Conservation (phyloP, 2,113 vertebrate genomes). For the Amphilophus citrinellus region DNA sequence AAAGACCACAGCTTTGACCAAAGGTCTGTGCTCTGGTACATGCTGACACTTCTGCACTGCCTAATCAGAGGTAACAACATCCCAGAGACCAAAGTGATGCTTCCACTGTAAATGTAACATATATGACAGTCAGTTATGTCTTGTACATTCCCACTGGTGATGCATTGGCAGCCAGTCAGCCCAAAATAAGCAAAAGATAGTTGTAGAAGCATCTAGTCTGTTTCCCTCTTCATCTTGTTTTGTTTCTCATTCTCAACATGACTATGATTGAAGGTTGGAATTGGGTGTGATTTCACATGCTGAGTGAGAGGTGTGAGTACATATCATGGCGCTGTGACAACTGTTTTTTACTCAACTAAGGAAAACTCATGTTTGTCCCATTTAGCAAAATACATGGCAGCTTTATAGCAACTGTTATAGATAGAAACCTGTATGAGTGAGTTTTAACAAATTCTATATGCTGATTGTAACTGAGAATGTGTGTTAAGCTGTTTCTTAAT, state of each 20-base stretch:
- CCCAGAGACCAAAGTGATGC: neutral
- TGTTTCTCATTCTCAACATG: neutral
- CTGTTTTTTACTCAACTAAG: neutral
- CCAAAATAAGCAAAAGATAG: constrained; percentile 10
- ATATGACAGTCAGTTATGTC: neutral
- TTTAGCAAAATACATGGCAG: neutral
- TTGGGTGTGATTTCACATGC: constrained; percentile 19
- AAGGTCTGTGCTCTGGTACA: neutral
- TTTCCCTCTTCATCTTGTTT: neutral
- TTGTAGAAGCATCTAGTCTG: neutral
- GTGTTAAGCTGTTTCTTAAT: neutral
- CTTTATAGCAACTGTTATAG: neutral
- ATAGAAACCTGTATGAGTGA: neutral
- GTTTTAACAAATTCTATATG: neutral
- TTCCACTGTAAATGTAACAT: neutral
- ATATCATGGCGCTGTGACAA: constrained; percentile 1
- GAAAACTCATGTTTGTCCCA: neutral
- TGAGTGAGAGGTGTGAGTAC: constrained; percentile 27
- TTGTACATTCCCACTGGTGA: neutral
- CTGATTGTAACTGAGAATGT: neutral
- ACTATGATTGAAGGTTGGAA: constrained; percentile 21
- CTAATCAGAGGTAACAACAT: neutral
- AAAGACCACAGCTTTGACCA: neutral
- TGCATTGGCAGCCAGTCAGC: constrained; percentile 28
- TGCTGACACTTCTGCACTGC: neutral